Evolutionary conservation across 2,888 invertebrate genomes (phyloP).

Genomic region (Drosophila lacicola): DNA sequence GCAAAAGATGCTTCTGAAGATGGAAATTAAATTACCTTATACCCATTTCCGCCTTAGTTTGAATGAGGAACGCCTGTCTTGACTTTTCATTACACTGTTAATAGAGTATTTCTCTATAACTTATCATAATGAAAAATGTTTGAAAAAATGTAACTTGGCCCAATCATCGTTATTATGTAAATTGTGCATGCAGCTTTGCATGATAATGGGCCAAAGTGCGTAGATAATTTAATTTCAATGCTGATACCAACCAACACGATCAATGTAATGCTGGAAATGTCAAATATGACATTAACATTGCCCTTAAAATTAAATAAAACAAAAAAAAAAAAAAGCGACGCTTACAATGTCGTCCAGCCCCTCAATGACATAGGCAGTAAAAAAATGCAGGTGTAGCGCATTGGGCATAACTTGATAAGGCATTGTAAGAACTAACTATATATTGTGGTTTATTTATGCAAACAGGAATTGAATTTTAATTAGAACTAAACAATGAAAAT

Average conservation of each 20-base stretch:
- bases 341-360: slow-evolving; percentile 17
- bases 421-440: background rate
- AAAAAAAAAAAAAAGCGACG: slow-evolving; percentile 17
- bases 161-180: slow-evolving; percentile 56
- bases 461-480: slow-evolving; percentile 10
- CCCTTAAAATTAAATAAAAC: slow-evolving; percentile 49
- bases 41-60: no score
- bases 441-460: slow-evolving; percentile 8
- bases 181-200: slow-evolving; percentile 48
- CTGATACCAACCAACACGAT: slow-evolving; percentile 12
- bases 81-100: no score
- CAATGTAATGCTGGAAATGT: slow-evolving; percentile 56
- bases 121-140: slow-evolving; percentile 21
- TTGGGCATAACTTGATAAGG: slow-evolving; percentile 12
- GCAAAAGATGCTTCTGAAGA: no score
- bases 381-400: slow-evolving; percentile 64
- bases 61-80: no score
- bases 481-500: background rate
- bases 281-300: slow-evolving; percentile 72
- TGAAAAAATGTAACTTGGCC: slow-evolving; percentile 29
- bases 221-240: slow-evolving; percentile 65
- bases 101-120: no score
- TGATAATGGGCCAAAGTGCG: slow-evolving; percentile 29
- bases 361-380: slow-evolving; percentile 17
- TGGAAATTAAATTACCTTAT: no score